Evolutionary conservation across 2,113 vertebrate genomes (phyloP).

Genomic region (Turdus rufiventris): DNA sequence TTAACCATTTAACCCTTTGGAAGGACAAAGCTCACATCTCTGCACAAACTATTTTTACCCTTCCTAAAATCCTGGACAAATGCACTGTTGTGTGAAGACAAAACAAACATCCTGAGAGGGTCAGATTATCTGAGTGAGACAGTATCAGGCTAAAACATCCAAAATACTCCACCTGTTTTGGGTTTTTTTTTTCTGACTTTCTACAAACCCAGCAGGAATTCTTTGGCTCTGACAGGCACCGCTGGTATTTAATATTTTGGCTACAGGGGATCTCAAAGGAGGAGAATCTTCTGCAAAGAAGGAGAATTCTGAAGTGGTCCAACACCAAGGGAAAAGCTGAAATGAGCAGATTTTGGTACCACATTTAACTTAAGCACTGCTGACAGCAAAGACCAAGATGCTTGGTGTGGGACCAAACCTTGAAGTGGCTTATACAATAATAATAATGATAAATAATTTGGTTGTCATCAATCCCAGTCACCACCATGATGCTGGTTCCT

Average conservation of each 20-base stretch:
- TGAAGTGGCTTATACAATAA: neutral
- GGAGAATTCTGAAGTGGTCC: neutral
- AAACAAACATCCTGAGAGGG: constrained; percentile 4
- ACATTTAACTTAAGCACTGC: neutral
- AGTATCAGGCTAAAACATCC: neutral
- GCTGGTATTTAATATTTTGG: neutral
- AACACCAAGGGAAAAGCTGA: neutral
- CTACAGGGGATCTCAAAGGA: neutral
- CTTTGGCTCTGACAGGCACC: fast-evolving
- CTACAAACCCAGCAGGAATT: neutral
- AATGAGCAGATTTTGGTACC: neutral
- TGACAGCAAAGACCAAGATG: neutral
- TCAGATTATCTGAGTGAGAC: neutral
- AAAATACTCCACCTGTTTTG: neutral
- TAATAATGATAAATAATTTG: neutral
- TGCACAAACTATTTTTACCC: neutral
- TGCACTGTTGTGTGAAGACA: neutral
- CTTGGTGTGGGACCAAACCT: neutral
- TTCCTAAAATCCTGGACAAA: neutral
- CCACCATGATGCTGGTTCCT: neutral
- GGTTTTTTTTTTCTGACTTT: neutral
- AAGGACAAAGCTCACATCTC: constrained; percentile 22
- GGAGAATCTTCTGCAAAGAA: neutral
- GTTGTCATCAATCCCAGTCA: neutral
- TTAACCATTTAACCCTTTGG: constrained; percentile 73